phyloP scores from a whole-genome alignment of 2,797 vertebrate genomes.

The Channallabes apus region DNA sequence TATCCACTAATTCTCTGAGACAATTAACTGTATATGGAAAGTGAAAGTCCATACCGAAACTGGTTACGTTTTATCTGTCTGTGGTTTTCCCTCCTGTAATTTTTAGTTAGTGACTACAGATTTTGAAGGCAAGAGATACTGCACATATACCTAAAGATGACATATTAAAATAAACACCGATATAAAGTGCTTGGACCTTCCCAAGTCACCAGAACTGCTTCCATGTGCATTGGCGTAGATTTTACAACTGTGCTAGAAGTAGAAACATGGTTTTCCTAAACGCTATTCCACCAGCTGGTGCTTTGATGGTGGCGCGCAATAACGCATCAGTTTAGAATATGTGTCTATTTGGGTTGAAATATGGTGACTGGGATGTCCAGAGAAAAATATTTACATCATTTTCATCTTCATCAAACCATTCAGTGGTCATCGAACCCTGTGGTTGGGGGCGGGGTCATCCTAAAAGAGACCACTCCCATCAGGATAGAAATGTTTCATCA shows the following conservation, averaged over 20 bases:
- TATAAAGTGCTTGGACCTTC: background rate
- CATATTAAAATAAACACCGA: background rate
- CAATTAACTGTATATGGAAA: constrained; percentile 49
- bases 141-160: background rate
- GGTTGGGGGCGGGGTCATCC: background rate
- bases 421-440: background rate
- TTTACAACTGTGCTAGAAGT: background rate
- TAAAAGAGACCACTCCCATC: constrained; percentile 27
- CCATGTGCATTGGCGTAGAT: background rate
- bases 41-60: constrained; percentile 7
- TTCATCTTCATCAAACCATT: background rate
- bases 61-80: constrained; percentile 1
- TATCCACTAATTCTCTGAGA: constrained; percentile 48
- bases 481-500: constrained; percentile 40
- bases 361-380: background rate
- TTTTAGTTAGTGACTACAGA: constrained; percentile 7
- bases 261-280: background rate
- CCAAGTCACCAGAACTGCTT: background rate
- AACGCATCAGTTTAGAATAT: background rate
- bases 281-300: background rate
- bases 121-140: background rate
- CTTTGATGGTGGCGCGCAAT: background rate
- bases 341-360: background rate
- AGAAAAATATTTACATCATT: background rate
- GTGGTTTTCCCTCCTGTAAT: background rate